Base-by-base conservation (phyloP, 64 coral and sea anemone genomes). In the Dendronephthya gigantea region DNA sequence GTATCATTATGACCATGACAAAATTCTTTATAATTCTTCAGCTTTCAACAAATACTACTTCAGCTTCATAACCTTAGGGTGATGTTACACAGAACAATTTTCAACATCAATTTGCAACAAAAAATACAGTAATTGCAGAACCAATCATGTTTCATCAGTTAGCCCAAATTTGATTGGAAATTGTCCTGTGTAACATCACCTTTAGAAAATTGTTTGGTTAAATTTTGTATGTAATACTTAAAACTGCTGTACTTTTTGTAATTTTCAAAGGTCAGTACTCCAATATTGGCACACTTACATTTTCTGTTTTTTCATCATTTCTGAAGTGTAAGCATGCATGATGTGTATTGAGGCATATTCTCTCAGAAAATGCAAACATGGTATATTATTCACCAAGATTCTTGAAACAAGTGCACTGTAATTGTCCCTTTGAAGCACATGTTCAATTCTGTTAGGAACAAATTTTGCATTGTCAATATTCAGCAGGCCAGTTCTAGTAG, bases 391-490 rank as follows among this genome's bases (percentile, higher is more conserved):
- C 38, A 81, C 74, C 49, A 92, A 11, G 45, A 92, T 43, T 28
- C 91, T 86, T 69, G 49, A 66, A 82, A 92, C 84, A 0, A 92
- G 50, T 37, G 35, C 13, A 47, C 89, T 86, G 30, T 85, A 89
- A 38, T 92, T 85, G 28, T 41, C 47, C 19, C 83, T 10, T 34
- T 86, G 76, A 10, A 30, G 69, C 23, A 83, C 62, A 82, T 89
- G 83, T 23, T 92, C 83, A 68, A 68, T 45, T 2, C 35, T 9
- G 82, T 34, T 37, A 0, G 91, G 91, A 0, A 86, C 40, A 45
- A 92, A n/a, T 36, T 92, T 88, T n/a, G 19, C 39, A 47, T 92
- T 92, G 48, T 89, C 83, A 5, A 92, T 23, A 16, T 86, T 22
- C 40, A n/a, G 35, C 2, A 84, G 38, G 17, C 25, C 7, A 12